Percentiles rank a stretch among this genome's conserved stretches.
phyloP scores from a whole-genome alignment of 2,888 invertebrate genomes.

The Lithosia quadra region DNA sequence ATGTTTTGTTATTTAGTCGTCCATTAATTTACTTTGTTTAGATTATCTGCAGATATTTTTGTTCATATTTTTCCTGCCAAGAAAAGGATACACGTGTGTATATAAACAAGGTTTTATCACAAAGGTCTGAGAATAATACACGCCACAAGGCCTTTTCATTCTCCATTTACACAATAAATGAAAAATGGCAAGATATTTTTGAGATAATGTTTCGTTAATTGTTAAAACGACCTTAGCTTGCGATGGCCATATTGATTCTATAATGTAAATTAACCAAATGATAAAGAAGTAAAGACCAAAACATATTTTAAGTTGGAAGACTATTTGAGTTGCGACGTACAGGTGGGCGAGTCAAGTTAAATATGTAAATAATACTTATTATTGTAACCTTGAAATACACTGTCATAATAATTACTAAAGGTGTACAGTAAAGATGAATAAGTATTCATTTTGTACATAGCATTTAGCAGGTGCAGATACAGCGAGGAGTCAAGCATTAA shows the following conservation, averaged over 20 bases:
- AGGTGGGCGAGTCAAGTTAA: slow-evolving; percentile 7
- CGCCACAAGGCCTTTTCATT: slow-evolving; percentile 28
- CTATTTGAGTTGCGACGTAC: background rate
- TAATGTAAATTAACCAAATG: slow-evolving; percentile 3
- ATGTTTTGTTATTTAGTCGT: background rate
- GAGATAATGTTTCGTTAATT: slow-evolving; percentile 8
- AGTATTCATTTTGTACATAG: too few relatives aligned
- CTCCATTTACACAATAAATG: slow-evolving; percentile 15
- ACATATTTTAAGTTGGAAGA: background rate
- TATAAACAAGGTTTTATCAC: background rate
- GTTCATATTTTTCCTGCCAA: background rate
- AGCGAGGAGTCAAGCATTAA: too few relatives aligned
- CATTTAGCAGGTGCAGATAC: too few relatives aligned
- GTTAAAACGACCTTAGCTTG: background rate
- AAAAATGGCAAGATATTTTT: slow-evolving; percentile 1
- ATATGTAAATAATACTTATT: background rate
- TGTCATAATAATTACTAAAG: background rate
- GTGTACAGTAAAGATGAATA: background rate
- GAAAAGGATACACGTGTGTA: background rate
- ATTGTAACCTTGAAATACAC: background rate
- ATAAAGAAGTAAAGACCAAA: slow-evolving; percentile 2
- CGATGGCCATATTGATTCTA: slow-evolving; percentile 7
- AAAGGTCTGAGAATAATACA: slow-evolving; percentile 11
- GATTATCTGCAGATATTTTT: background rate
- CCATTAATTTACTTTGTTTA: background rate